These are phyloP conservation scores for Erinaceus europaeus DNA, from an alignment of 2,113 vertebrate species.

Conservation along the genomic window DNA sequence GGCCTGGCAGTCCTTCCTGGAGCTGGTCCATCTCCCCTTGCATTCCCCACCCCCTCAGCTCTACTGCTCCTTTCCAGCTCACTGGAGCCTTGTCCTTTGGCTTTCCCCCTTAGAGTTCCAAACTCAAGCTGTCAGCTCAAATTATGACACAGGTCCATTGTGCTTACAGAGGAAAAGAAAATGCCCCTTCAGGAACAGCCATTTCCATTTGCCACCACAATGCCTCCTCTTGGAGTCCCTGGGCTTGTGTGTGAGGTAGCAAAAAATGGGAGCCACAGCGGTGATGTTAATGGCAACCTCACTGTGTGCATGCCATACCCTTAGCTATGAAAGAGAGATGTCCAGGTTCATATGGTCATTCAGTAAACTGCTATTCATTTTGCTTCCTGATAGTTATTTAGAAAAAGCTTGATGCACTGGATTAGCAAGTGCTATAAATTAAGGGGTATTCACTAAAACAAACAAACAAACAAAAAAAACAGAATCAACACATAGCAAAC, in stretches of 20 bases:
- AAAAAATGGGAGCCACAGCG: background rate
- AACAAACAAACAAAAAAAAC: background rate
- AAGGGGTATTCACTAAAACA: background rate
- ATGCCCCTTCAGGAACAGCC: background rate
- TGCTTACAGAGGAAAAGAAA: background rate
- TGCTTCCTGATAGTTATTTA: background rate
- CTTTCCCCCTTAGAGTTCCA: conserved; percentile 36
- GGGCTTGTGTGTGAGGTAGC: background rate
- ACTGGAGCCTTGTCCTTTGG: conserved; percentile 39
- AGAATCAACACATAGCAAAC: background rate
- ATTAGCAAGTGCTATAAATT: background rate
- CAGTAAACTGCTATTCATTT: background rate
- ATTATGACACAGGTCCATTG: conserved; percentile 45
- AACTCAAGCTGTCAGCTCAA: conserved; percentile 47
- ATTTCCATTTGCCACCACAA: background rate
- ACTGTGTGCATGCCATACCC: background rate
- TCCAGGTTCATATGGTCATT: background rate
- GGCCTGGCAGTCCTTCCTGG: conserved; percentile 35
- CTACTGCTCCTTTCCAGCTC: conserved; percentile 33
- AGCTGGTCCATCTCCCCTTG: background rate
- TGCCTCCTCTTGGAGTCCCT: background rate
- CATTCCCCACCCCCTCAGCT: background rate
- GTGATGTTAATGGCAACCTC: background rate
- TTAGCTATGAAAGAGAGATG: background rate
- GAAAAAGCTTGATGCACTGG: background rate